Evolutionary conservation across 2,797 vertebrate species (phyloP).

Genomic region (Telmatherina bonti): DNA sequence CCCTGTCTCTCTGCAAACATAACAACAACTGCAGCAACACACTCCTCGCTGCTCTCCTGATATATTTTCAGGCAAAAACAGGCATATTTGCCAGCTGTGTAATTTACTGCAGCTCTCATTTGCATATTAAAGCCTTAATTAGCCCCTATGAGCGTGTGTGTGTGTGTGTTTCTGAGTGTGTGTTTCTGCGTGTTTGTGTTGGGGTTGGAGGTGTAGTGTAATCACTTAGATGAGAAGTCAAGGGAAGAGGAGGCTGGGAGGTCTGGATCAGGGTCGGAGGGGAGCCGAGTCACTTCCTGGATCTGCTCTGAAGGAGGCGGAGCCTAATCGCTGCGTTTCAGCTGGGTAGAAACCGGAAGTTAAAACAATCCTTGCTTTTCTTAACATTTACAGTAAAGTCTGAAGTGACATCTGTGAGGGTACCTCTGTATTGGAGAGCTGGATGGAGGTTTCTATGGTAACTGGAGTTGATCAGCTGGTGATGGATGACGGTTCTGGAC

Average conservation of each 20-base stretch:
- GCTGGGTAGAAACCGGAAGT: too few species aligned
- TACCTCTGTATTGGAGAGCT: too few species aligned
- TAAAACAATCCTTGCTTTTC: too few species aligned
- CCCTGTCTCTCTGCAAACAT: conserved; percentile 76
- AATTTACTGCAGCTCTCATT: conserved; percentile 97
- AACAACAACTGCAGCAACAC: conserved; percentile 76
- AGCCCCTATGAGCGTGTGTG: conserved; percentile 92
- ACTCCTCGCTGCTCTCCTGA: conserved; percentile 81
- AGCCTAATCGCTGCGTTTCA: neutral
- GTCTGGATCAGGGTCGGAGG: conserved; percentile 40
- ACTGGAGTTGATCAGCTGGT: too few species aligned
- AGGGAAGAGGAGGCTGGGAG: conserved; percentile 15
- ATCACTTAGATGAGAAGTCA: conserved; percentile 85
- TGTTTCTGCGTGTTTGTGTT: conserved; percentile 22
- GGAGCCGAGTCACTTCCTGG: neutral
- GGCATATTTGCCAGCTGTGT: conserved; percentile 98
- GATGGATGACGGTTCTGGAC: too few species aligned
- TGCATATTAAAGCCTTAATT: conserved; percentile 99
- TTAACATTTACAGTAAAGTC: too few species aligned
- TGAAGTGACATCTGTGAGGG: too few species aligned
- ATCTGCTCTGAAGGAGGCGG: neutral
- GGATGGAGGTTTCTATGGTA: too few species aligned
- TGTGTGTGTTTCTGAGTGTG: conserved; percentile 37
- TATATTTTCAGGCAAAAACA: conserved; percentile 90
- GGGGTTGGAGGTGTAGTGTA: conserved; percentile 81